These are phyloP conservation scores for Dicroscelio sp. DNA, from an alignment of 2,888 invertebrate genomes.

Conservation along the genomic window DNA sequence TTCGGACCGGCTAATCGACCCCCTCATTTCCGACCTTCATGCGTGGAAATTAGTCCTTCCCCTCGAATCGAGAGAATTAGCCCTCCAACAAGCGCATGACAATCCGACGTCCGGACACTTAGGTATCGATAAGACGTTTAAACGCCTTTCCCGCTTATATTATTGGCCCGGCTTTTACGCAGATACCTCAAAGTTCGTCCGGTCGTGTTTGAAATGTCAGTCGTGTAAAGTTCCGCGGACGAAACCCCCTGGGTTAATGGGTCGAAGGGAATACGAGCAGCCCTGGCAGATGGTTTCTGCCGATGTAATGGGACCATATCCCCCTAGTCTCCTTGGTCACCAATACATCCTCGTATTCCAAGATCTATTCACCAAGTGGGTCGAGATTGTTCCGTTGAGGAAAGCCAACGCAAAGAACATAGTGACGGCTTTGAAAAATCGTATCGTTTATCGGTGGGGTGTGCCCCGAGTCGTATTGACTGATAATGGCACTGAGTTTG, in stretches of 20 bases:
- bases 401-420: constrained; percentile 50
- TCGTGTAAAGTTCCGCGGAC: background rate
- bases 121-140: constrained; percentile 19
- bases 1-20: background rate
- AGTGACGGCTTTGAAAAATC: background rate
- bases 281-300: constrained; percentile 52
- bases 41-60: constrained; percentile 38
- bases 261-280: constrained; percentile 15
- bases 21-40: background rate
- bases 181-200: background rate
- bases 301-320: constrained; percentile 30
- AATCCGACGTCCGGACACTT: constrained; percentile 8
- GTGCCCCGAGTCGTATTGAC: constrained; percentile 9
- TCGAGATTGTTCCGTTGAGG: constrained; percentile 21
- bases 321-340: background rate
- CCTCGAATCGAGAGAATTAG: background rate
- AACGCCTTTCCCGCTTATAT: background rate
- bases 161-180: constrained; percentile 46
- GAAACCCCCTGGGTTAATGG: background rate
- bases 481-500: constrained; percentile 49
- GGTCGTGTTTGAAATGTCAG: background rate
- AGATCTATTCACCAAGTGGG: constrained; percentile 29
- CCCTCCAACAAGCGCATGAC: constrained; percentile 1
- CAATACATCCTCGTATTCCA: constrained; percentile 27
- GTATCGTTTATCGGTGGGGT: constrained; percentile 20